Percentiles rank a stretch among this genome's conserved stretches.
phyloP scores from a whole-genome alignment of 2,797 vertebrate genomes.

The Onychomys leucogaster region DNA sequence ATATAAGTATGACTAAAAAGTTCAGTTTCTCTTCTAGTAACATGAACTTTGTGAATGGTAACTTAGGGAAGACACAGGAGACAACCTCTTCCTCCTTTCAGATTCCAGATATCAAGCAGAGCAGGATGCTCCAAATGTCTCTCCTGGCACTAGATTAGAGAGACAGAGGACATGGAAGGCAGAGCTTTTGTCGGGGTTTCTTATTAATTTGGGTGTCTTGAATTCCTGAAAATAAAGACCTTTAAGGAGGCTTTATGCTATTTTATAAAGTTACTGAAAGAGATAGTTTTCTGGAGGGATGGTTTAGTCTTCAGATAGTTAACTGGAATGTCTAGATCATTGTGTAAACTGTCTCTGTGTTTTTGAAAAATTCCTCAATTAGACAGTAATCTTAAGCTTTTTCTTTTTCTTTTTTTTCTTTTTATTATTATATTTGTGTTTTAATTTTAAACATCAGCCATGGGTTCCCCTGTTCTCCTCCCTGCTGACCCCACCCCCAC shows the following conservation, averaged over 20 bases:
- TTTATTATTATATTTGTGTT: too few species aligned
- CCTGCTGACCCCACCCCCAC: too few species aligned
- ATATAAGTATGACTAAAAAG: not conserved
- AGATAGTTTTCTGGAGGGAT: not conserved
- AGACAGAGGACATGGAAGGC: not conserved
- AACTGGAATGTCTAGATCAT: not conserved
- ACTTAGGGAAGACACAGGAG: fast-evolving
- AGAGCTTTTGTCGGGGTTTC: not conserved
- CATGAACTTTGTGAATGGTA: not conserved
- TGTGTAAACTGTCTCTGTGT: not conserved
- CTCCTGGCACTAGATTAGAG: not conserved
- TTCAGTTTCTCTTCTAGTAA: not conserved
- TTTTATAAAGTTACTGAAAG: not conserved
- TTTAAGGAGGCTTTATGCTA: not conserved
- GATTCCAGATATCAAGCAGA: not conserved
- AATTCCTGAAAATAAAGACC: not conserved
- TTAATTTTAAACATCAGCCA: too few species aligned
- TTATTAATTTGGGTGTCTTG: not conserved
- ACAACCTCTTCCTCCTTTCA: not conserved
- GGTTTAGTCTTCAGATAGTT: not conserved
- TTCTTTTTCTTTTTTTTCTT: too few species aligned
- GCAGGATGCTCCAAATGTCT: not conserved
- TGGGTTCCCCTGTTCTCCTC: too few species aligned
- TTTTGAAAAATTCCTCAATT: not conserved
- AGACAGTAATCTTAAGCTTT: too few species aligned